Evolutionary conservation across 1,140 invertebrate genomes (phyloP), one percentile per base, ranked within the genome.

Genomic region (Drosophila rufa): DNA sequence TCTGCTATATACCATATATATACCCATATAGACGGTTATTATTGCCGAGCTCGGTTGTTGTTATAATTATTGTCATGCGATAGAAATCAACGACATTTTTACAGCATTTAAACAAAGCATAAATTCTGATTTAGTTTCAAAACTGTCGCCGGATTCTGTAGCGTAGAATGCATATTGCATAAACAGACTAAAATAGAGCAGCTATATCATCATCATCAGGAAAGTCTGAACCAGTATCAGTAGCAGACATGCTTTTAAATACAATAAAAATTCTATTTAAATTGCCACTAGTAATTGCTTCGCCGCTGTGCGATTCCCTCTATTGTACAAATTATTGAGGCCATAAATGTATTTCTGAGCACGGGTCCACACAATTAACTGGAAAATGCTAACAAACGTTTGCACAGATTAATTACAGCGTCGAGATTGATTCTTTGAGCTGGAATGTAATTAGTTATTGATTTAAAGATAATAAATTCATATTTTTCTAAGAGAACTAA

Each of bases 51-150:
- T 78, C 64, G 66, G 55, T 84, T 60, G 73, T 66, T 77, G 62
- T 76, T 80, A 90, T 90, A 90, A 90, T 90, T 80, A 90, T 90
- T 79, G 85, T 56, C 70, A 71, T 62, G 78, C 81, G 86, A 85
- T 90, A 85, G 59, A 77, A 91, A 90, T 90, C 85, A 90, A 79
- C 79, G 79, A 90, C 86, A 85, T 91, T 91, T 90, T 90, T 90
- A 90, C 82, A 90, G 85, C 81, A 79, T 90, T 90, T 90, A 91
- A 90, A 85, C 85, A 90, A 90, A 90, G 85, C 86, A 90, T 89
- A 89, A 89, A 89, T 89, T 90, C 74, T 89, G 84, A 89, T 89
- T 89, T 90, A 89, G 84, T 73, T 84, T 53, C 77, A 89, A 89
- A 87, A 83, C 84, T 78, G 80, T 89, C 83, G 80, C 57, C 40